Evolutionary conservation across 1,140 invertebrate species (phyloP).

Genomic region (Subanguina moxae): DNA sequence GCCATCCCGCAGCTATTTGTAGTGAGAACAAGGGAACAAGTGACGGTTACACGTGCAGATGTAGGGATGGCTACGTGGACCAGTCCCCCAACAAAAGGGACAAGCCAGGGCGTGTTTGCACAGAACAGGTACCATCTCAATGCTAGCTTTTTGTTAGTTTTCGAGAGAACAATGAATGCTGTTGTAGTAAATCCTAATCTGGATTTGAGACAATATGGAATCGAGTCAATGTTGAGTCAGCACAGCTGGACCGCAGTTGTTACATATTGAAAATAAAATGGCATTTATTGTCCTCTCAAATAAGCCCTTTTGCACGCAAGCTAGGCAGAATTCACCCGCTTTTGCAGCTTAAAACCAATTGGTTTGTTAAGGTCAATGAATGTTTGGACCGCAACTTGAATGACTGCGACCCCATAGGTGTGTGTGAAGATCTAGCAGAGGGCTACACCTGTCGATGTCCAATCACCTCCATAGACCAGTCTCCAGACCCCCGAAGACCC

Average conservation of each 20-base stretch:
- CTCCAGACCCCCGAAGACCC: slow-evolving; percentile 48
- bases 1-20: slow-evolving; percentile 56
- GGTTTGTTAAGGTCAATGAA: slow-evolving; percentile 47
- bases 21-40: slow-evolving; percentile 32
- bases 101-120: slow-evolving; percentile 53
- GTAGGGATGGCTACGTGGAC: slow-evolving; percentile 56
- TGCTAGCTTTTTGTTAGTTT: neutral
- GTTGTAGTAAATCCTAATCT: too few species aligned
- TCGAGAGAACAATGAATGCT: too few species aligned
- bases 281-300: too few species aligned
- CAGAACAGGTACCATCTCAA: slow-evolving; percentile 36
- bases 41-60: slow-evolving; percentile 52
- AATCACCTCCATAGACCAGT: slow-evolving; percentile 53
- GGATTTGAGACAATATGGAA: too few species aligned
- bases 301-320: neutral
- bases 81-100: slow-evolving; percentile 44
- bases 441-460: slow-evolving; percentile 56
- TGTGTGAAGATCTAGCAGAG: slow-evolving; percentile 56
- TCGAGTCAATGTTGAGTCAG: too few species aligned
- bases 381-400: slow-evolving; percentile 56
- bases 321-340: neutral
- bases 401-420: slow-evolving; percentile 55
- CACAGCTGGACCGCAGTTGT: too few species aligned
- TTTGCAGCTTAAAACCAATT: slow-evolving; percentile 2
- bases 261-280: too few species aligned